phyloP scores from a whole-genome alignment of 2,113 vertebrate species.

The Neolamprologus modestus region DNA sequence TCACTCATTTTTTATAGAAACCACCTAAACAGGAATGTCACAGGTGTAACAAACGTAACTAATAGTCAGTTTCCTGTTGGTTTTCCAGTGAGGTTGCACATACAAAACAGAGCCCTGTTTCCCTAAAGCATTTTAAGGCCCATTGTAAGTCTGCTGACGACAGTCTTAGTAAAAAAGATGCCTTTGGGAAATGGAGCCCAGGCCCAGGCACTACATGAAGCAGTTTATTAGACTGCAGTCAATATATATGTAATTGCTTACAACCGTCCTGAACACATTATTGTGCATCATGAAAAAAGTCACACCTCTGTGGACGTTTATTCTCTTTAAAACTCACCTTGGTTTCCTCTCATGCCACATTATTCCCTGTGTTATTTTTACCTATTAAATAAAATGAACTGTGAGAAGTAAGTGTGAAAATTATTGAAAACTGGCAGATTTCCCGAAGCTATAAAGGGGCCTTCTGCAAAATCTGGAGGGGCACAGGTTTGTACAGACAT shows the following conservation, averaged over 20 bases:
- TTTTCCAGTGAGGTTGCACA: neutral
- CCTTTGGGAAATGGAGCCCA: neutral
- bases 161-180: neutral
- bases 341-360: neutral
- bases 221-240: neutral
- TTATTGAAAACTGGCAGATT: conserved; percentile 26
- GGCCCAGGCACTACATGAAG: neutral
- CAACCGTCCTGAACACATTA: neutral
- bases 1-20: neutral
- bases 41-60: neutral
- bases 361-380: neutral
- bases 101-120: neutral
- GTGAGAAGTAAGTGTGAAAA: neutral
- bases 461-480: neutral
- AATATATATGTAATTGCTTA: neutral
- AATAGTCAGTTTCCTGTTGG: neutral
- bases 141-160: neutral
- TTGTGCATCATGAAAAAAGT: neutral
- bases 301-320: neutral
- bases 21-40: neutral
- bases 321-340: neutral
- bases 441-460: conserved; percentile 27
- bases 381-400: conserved; percentile 35
- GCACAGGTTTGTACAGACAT: neutral
- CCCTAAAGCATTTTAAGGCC: neutral